phyloP scores from a whole-genome alignment of 2,797 vertebrate species.

The Petrocephalus sullivani region DNA sequence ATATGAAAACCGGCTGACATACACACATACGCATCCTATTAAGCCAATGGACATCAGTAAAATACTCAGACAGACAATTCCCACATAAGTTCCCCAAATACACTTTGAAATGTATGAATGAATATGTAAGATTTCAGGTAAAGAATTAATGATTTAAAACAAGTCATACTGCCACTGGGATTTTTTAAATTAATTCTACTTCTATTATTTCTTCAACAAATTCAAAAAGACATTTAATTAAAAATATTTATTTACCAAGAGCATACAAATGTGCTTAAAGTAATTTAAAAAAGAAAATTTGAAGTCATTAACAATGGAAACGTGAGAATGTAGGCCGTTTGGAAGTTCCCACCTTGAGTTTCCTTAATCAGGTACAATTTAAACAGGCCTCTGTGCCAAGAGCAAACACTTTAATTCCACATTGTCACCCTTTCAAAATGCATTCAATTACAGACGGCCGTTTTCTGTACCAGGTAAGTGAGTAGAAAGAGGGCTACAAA shows the following conservation, averaged over 20 bases:
- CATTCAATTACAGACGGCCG: background rate
- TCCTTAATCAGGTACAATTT: background rate
- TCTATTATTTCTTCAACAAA: background rate
- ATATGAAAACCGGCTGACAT: background rate
- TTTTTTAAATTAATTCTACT: background rate
- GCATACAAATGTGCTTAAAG: slow-evolving; percentile 6
- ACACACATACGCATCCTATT: background rate
- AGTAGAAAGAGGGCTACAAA: background rate
- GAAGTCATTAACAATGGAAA: background rate
- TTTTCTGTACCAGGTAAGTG: background rate
- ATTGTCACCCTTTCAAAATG: slow-evolving; percentile 27
- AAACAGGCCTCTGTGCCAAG: background rate
- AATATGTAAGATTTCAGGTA: background rate
- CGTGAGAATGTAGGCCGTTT: background rate
- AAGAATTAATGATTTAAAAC: background rate
- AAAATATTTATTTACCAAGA: slow-evolving; percentile 10
- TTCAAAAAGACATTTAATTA: background rate
- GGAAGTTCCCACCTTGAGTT: background rate
- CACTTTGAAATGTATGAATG: background rate
- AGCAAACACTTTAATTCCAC: background rate
- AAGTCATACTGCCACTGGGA: background rate
- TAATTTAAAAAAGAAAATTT: background rate
- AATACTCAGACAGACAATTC: background rate
- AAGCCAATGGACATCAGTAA: background rate
- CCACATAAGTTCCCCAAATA: background rate